Evolutionary conservation across 37 sponge, comb jelly and placozoan species (phyloP), one percentile per base, ranked within the genome.

Genomic region (Chondrosia reniformis): DNA sequence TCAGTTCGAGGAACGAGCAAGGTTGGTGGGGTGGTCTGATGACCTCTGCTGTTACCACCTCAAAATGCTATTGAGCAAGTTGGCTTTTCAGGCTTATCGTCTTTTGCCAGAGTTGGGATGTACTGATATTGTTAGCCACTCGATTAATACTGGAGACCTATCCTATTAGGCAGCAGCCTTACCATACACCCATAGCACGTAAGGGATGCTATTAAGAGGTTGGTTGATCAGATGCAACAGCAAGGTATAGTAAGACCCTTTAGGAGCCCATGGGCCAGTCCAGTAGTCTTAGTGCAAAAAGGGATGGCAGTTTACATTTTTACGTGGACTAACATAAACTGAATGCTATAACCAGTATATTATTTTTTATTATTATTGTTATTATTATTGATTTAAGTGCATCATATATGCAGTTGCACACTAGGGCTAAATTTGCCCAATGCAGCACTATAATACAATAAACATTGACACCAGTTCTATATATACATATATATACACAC

Each of bases 261-360:
- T 0, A 10, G 75, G 19, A 80, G 85, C 5, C 85, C 89, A 0
- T 84, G 85, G 81, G 85, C 89, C 15, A 84, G 85, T 54, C 89
- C 84, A 37, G 77, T 88, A 0, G 89, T 88, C 2, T 44, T 88
- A 34, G 89, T 89, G 0, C 77, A 80, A 25, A 85, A 89, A 69
- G 71, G 40, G 85, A 89, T n/a, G n/a, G n/a, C n/a, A n/a, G n/a
- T n/a, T n/a, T n/a, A n/a, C n/a, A n/a, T n/a, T n/a, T n/a, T n/a
- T 79, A 81, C 44, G 67, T 88, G 0, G 89, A 84, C 42, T 88
- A 88, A 43, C 67, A 67, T 22, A 32, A 44, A 4, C 73, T 88
- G 10, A 88, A 83, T 43, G 33, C 76, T 24, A 43, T 84, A 1
- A 80, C 89, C 0, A 31, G 67, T 13, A 84, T 77, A 28, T 85